Evolutionary conservation across 2,888 invertebrate species (phyloP).

Genomic region (Serripes groenlandicus): DNA sequence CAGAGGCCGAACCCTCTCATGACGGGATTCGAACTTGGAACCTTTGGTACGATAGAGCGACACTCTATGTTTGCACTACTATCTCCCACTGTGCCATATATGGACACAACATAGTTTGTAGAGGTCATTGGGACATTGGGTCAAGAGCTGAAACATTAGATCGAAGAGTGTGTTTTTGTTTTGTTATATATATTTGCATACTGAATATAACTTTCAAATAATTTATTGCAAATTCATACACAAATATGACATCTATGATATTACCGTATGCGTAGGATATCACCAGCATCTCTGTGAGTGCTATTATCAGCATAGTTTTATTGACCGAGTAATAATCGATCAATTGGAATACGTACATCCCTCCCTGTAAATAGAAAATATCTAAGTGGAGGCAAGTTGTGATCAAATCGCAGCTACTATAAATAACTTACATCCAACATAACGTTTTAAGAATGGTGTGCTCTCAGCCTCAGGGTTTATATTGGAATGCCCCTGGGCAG

Average conservation of each 20-base stretch:
- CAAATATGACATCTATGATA: too few relatives aligned
- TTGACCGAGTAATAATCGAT: constrained; percentile 10
- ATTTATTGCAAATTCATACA: background rate
- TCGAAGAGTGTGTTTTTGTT: background rate
- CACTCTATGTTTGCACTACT: too few relatives aligned
- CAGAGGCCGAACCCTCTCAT: too few relatives aligned
- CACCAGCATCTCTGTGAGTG: background rate
- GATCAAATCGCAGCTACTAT: too few relatives aligned
- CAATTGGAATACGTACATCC: constrained; percentile 10
- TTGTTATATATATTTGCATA: background rate
- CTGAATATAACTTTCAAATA: background rate
- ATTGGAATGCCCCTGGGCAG: too few relatives aligned
- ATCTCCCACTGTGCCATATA: too few relatives aligned
- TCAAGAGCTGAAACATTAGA: background rate
- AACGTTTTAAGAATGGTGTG: too few relatives aligned
- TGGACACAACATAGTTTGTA: background rate
- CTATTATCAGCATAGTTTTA: constrained; percentile 7
- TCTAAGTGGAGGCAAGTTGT: background rate
- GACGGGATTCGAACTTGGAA: too few relatives aligned
- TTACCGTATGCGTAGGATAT: constrained; percentile 12
- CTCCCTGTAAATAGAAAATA: background rate
- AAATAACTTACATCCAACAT: too few relatives aligned
- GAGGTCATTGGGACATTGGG: background rate
- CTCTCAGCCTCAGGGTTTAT: too few relatives aligned
- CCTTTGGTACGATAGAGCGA: too few relatives aligned